These are phyloP conservation scores for Drosophila paracracens DNA, from an alignment of 2,888 invertebrate species.

Conservation along the genomic window DNA sequence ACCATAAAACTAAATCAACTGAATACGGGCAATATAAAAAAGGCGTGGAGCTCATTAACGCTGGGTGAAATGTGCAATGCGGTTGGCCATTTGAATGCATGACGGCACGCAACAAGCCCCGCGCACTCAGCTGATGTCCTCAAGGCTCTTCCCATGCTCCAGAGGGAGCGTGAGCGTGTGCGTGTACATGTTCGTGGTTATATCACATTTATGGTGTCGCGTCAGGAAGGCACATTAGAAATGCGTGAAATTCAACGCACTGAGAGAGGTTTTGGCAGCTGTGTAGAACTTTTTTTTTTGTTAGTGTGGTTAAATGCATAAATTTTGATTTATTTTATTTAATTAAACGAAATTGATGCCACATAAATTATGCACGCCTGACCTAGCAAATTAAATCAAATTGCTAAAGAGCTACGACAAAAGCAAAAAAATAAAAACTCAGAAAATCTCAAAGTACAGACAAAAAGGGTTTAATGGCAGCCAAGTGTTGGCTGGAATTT, in stretches of 20 bases:
- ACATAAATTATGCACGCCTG: constrained; percentile 38
- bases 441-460: constrained; percentile 36
- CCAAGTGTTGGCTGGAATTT: constrained; percentile 62
- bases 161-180: neutral
- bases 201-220: constrained; percentile 60
- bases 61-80: constrained; percentile 62
- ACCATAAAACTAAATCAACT: constrained; percentile 57
- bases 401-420: constrained; percentile 32
- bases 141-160: constrained; percentile 13
- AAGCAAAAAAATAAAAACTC: constrained; percentile 11
- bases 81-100: constrained; percentile 53
- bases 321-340: constrained; percentile 62
- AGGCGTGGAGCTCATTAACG: constrained; percentile 64
- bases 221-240: constrained; percentile 58
- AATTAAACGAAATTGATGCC: constrained; percentile 52
- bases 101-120: constrained; percentile 42
- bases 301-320: constrained; percentile 14
- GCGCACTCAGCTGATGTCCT: constrained; percentile 24
- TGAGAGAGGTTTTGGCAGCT: neutral
- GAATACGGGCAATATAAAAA: constrained; percentile 59
- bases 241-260: constrained; percentile 64
- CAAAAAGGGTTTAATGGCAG: constrained; percentile 63
- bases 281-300: constrained; percentile 11
- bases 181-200: constrained; percentile 30
- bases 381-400: constrained; percentile 71